Evolutionary conservation across 2,888 invertebrate genomes (phyloP), one percentile per base, ranked within the genome.

Genomic region (Lithophane socia): DNA sequence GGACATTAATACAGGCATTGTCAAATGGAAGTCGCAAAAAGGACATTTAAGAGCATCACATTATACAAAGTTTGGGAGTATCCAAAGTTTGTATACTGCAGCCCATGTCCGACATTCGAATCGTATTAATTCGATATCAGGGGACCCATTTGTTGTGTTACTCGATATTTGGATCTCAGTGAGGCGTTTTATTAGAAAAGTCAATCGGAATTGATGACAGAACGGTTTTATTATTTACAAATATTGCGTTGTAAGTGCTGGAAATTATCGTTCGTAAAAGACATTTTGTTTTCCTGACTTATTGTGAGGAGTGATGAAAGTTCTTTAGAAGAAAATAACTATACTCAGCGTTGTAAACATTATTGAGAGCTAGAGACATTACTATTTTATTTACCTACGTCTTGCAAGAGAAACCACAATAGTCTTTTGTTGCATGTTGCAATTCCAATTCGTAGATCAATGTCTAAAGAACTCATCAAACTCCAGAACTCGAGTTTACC

Each of bases 1-100:
- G 74, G 71, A 82, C 91, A 90, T 92, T 92, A 89, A 92, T 92
- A 92, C 90, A 86, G 88, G 90, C 90, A 90, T 91, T 92, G 92
- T 91, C 89, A 88, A 89, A 89, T 86, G 79, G 84, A 88, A 84
- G 88, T 88, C 88, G 71, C 86, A 91, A 84, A 84, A 84, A 84
- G 72, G 61, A 79, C 79, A 84, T 84, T 79, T 91, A 91, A 85
- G 86, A 90, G 84, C 83, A 85, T 87, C 90, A 85, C 90, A 92
- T 92, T 91, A 92, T 91, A 90, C 90, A 80, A 81, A 78, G 77
- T 76, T 73, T 65, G 82, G 81, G 18, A 67, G 76, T 81, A 71
- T 71, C 42, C 76, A 84, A 76, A 85, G 82, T 69, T 56, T 80
- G 78, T 80, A 76, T 80, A 73, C 74, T 77, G 73, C 68, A 81